phyloP scores from a whole-genome alignment of 1,140 invertebrate species.

The Pectinophora gossypiella region DNA sequence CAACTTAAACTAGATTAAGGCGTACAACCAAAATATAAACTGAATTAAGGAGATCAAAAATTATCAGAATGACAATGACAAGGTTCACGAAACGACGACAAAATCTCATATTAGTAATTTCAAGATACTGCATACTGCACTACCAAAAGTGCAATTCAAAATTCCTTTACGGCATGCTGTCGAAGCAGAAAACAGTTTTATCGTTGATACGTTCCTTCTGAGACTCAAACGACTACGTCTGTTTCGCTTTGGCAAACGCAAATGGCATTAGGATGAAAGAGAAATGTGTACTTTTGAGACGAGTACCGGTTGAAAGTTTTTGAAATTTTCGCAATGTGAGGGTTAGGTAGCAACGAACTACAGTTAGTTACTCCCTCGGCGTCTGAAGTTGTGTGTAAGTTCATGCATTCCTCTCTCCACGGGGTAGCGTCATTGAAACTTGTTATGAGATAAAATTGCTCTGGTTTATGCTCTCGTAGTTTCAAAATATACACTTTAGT shows the following conservation, averaged over 20 bases:
- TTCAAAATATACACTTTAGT: not conserved
- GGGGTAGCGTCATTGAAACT: slow-evolving; percentile 23
- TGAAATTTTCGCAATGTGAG: slow-evolving; percentile 2
- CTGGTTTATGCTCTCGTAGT: slow-evolving; percentile 20
- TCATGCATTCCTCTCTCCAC: slow-evolving; percentile 17
- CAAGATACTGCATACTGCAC: not conserved
- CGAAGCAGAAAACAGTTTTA: not conserved
- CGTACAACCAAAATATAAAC: too few species aligned
- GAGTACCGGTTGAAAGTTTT: not conserved
- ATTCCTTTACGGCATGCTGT: slow-evolving; percentile 1
- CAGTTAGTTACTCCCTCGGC: slow-evolving; percentile 17
- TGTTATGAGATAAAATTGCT: slow-evolving; percentile 29
- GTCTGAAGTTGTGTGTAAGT: slow-evolving; percentile 23
- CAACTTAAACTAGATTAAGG: too few species aligned
- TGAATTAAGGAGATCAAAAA: too few species aligned
- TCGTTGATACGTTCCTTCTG: slow-evolving; percentile 1
- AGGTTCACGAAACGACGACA: too few species aligned
- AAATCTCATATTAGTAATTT: not conserved
- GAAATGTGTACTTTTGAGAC: not conserved
- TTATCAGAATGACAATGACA: too few species aligned
- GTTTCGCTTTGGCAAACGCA: not conserved
- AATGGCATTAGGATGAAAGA: not conserved
- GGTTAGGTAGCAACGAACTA: not conserved
- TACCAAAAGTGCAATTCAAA: not conserved
- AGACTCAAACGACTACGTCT: not conserved